Evolutionary conservation across 2,888 invertebrate genomes (phyloP).

Genomic region (Lypha dubia): DNA sequence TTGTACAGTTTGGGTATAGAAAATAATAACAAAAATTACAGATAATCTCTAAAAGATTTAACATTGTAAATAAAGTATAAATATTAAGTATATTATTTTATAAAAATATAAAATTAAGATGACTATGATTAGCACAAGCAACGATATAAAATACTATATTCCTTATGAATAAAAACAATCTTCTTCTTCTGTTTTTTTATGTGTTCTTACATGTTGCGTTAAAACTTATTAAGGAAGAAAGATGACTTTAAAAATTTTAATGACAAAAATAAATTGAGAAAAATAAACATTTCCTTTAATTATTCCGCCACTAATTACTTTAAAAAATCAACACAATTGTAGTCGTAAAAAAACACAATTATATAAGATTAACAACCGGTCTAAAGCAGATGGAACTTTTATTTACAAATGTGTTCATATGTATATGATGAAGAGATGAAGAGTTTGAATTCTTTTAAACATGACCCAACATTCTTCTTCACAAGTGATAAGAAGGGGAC

Average conservation of each 20-base stretch:
- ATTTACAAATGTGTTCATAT: constrained; percentile 1
- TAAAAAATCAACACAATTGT: constrained; percentile 33
- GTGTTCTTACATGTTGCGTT: neutral
- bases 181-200: constrained; percentile 54
- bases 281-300: constrained; percentile 47
- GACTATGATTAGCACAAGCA: neutral
- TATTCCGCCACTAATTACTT: constrained; percentile 19
- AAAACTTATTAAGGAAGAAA: constrained; percentile 1
- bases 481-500: neutral
- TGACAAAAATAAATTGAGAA: neutral
- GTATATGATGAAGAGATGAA: neutral
- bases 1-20: neutral
- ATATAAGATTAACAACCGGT: constrained; percentile 32
- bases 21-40: neutral
- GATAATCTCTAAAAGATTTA: neutral
- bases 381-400: neutral
- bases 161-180: constrained; percentile 11
- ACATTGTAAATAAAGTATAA: neutral
- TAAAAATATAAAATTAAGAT: no score
- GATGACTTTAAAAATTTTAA: constrained; percentile 14
- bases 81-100: no score
- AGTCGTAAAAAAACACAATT: neutral
- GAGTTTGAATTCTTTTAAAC: constrained; percentile 29
- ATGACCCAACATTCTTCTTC: constrained; percentile 38
- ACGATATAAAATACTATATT: constrained; percentile 21